Conservation (phyloP, 2,888 invertebrate species). For the Lordiphosa andalusiaca region DNA sequence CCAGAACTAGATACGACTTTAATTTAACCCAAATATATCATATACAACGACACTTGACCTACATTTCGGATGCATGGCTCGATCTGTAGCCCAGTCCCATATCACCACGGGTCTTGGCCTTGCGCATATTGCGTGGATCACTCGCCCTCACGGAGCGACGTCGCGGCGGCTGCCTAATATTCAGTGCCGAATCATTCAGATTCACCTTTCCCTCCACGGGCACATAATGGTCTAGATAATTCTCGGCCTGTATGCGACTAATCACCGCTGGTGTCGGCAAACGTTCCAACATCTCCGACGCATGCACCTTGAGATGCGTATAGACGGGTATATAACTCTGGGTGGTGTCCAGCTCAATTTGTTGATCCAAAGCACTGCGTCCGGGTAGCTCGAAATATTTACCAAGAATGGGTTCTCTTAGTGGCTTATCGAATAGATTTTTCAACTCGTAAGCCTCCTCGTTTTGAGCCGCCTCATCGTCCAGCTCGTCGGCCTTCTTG, state of each 20-base stretch:
- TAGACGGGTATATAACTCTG: conserved; percentile 86
- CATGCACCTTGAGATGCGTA: conserved; percentile 84
- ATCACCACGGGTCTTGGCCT: conserved; percentile 16
- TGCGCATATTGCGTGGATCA: conserved; percentile 12
- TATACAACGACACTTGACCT: background rate
- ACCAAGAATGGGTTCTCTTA: conserved; percentile 28
- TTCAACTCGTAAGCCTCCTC: conserved; percentile 7
- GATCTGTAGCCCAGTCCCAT: conserved; percentile 2
- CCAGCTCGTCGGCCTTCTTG: conserved; percentile 29
- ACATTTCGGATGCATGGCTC: conserved; percentile 5
- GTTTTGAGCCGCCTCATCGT: conserved; percentile 32
- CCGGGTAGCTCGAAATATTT: conserved; percentile 82
- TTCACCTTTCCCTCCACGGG: conserved; percentile 30
- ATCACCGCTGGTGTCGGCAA: conserved; percentile 83
- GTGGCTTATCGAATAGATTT: conserved; percentile 12
- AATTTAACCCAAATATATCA: conserved; percentile 4
- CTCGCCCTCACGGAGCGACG: background rate
- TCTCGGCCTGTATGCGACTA: conserved; percentile 76
- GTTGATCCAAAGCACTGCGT: conserved; percentile 76
- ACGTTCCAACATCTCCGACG: conserved; percentile 82
- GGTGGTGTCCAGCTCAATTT: conserved; percentile 83
- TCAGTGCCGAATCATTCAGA: conserved; percentile 9
- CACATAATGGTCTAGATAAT: conserved; percentile 48
- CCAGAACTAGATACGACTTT: conserved; percentile 51
- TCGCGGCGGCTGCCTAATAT: conserved; percentile 10